Evolutionary conservation across 2,113 vertebrate species (phyloP), one percentile per base, ranked within the genome.

Genomic region (Apus apus): DNA sequence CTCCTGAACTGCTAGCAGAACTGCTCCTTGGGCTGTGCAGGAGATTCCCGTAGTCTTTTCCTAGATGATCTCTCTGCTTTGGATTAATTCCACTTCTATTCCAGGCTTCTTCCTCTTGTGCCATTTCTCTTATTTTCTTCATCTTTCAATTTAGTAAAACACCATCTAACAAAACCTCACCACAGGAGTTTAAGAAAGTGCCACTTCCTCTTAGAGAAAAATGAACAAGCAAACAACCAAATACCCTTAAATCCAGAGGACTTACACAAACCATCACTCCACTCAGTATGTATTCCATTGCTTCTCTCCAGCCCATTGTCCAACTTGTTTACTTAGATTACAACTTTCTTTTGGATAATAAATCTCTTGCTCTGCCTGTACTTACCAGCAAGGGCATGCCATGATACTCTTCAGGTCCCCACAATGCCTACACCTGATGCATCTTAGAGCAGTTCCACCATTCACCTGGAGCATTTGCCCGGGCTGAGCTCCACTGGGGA

Each of bases 241-340:
- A 67, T 38, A 43, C 62, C 64, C 26, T 80, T 84, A 89, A 80
- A 90, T 9, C 1, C 2, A 56, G 87, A 86, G 51, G 34, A 78
- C 50, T 93, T 64, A 90, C 4, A 30, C 76, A 96, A 95, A 92
- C 12, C 34, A 68, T 74, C 82, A 72, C 2, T 0, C 48, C 2
- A 10, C 92, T 89, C 87, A 86, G 94, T 92, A 46, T 89, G 87
- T 65, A 85, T 90, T 89, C 75, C 45, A 75, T 43, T 1, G 1
- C 50, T 80, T 85, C 78, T 82, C 84, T 93, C 87, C 84, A 97
- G 82, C 56, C 32, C 38, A 89, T 94, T 92, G 89, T 91, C 90
- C 78, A 50, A 45, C 70, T 94, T 92, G 58, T 94, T 94, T 95
- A 94, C 71, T 94, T 70, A 87, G 74, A 92, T 68, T 81, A 84